These are phyloP conservation scores for Apostichopus parvimensis DNA, from an alignment of 35 echinoderm and acorn worm genomes.

Conservation along the genomic window DNA sequence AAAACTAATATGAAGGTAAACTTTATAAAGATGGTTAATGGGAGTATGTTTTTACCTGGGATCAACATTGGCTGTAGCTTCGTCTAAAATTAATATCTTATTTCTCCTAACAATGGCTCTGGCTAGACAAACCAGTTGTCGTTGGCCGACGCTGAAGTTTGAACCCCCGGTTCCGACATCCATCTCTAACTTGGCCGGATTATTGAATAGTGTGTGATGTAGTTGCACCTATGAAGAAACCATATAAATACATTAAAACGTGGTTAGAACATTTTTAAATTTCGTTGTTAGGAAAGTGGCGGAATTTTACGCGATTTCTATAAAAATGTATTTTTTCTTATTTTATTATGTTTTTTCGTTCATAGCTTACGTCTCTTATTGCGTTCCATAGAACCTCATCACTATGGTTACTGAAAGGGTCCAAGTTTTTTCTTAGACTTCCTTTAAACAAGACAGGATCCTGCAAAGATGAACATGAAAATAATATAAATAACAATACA, in stretches of 20 bases:
- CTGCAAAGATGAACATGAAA: conserved; percentile 34
- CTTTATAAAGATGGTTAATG: too few species aligned
- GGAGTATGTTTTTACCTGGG: conserved; percentile 62
- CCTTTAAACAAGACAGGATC: conserved; percentile 92
- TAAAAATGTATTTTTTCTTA: background rate
- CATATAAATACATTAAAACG: too few species aligned
- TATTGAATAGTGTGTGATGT: conserved; percentile 47
- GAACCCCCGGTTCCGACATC: conserved; percentile 64
- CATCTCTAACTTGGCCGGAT: conserved; percentile 72
- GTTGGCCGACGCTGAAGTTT: conserved; percentile 69
- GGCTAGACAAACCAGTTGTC: conserved; percentile 89
- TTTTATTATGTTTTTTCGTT: too few species aligned
- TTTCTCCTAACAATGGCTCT: conserved; percentile 83
- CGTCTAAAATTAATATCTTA: conserved; percentile 82
- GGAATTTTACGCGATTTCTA: background rate
- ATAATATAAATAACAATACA: too few species aligned
- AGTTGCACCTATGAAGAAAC: conserved; percentile 67
- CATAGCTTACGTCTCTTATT: conserved; percentile 71
- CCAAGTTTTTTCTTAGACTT: conserved; percentile 81
- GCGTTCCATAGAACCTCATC: conserved; percentile 81
- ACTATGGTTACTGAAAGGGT: conserved; percentile 71
- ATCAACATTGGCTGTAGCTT: conserved; percentile 95
- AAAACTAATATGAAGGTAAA: too few species aligned
- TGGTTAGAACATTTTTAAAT: too few species aligned
- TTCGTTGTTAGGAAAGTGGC: too few species aligned